Evolutionary conservation across 2,888 invertebrate species (phyloP), one percentile per base, ranked within the genome.

Genomic region (Cosmia pyralina): DNA sequence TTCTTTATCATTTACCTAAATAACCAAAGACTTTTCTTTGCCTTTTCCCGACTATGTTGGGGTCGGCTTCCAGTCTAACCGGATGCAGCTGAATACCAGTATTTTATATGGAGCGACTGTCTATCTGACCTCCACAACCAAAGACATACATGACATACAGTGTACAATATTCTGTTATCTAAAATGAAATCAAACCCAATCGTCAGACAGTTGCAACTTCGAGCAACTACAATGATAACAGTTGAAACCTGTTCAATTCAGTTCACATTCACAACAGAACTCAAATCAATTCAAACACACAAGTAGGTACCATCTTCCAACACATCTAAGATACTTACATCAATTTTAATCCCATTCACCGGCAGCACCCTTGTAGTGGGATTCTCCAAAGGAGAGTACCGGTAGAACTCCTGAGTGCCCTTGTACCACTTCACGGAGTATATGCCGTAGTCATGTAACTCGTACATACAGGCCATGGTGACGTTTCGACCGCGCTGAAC

Each of bases 391-490:
- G 98, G 98, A 17, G 98, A 97, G 92, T 97, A 98, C 87, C 98
- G 97, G 94, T 98, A 98, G 95, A 98, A 98, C 96, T 98, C 98
- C 89, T 97, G 97, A 85, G 95, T 96, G 58, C 98, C 98, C 87
- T 97, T 97, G 96, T 98, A 98, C 98, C 98, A 98, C 96, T 98
- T 98, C 74, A 98, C 98, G 0, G 98, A 97, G 93, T 98, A 98
- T 72, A 98, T 97, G 11, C 97, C 97, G 75, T 97, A 97, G 60
- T 97, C 97, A 88, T 98, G 97, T 85, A 98, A 95, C 91, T 98
- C 97, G 94, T 98, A 98, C 82, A 97, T 93, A 92, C 98, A 98
- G 38, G 97, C 96, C 91, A 98, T 96, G 38, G 97, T 97, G 62
- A 97, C 98, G 92, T 97, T 97, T 71, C 97, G 96, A 28, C 97